These are phyloP conservation scores for Reticulitermes speratus DNA, from an alignment of 1,140 invertebrate genomes.

Conservation along the genomic window DNA sequence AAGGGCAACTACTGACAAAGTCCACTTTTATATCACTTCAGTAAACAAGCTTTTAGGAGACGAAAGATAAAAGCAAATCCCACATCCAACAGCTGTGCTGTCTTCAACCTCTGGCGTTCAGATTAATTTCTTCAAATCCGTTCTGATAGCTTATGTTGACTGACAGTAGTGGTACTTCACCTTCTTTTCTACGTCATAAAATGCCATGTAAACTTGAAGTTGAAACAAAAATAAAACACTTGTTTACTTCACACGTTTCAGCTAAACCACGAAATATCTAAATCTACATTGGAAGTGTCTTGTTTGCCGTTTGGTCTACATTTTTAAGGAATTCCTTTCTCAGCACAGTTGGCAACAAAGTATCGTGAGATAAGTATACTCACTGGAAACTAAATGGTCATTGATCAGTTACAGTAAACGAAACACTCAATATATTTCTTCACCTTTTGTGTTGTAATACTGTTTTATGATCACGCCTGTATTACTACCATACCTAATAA, in stretches of 20 bases:
- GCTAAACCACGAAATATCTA: neutral
- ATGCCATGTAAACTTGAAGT: neutral
- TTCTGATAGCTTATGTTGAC: neutral
- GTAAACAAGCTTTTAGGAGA: neutral
- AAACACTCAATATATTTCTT: too few species aligned
- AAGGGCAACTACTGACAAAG: neutral
- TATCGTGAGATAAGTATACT: neutral
- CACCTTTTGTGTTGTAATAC: neutral
- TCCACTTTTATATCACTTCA: neutral
- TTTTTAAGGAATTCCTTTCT: too few species aligned
- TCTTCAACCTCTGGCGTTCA: neutral
- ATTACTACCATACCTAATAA: too few species aligned
- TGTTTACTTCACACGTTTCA: too few species aligned
- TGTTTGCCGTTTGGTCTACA: neutral
- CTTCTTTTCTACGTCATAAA: neutral
- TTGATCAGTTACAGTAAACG: too few species aligned
- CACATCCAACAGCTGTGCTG: neutral
- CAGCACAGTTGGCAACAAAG: too few species aligned
- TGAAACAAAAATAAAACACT: neutral
- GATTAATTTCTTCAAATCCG: neutral
- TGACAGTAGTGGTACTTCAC: neutral
- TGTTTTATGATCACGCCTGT: too few species aligned
- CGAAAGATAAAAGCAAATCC: neutral
- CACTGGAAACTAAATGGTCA: neutral
- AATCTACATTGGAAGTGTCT: neutral